Percentiles rank a stretch among this genome's conserved stretches.
Evolutionary conservation across 2,797 vertebrate genomes (phyloP).

Genomic region (Acipenser ruthenus): DNA sequence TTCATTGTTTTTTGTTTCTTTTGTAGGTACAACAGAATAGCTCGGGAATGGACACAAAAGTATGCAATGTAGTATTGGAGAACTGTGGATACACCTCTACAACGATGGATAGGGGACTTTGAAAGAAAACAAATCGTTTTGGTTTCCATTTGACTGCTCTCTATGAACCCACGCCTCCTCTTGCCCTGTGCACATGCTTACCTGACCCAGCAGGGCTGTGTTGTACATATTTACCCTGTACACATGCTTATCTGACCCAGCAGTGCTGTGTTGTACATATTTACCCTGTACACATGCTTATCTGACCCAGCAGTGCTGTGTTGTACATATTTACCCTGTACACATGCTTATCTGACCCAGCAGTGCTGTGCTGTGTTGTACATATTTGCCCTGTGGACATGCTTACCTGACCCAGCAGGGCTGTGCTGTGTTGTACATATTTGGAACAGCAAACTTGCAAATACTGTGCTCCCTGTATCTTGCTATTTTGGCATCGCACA

Average conservation of each 20-base stretch:
- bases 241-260: conserved; percentile 55
- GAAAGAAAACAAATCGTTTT: conserved; percentile 88
- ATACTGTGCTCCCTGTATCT: conserved; percentile 65
- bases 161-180: conserved; percentile 93
- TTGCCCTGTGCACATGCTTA: conserved; percentile 74
- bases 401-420: conserved; percentile 46
- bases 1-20: conserved; percentile 34
- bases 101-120: conserved; percentile 91
- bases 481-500: conserved; percentile 59
- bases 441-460: conserved; percentile 75
- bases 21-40: conserved; percentile 98
- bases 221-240: too few relatives aligned
- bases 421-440: conserved; percentile 71
- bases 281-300: conserved; percentile 62
- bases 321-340: conserved; percentile 58
- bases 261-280: conserved; percentile 64
- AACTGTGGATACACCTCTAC: conserved; percentile 86
- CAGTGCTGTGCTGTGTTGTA: too few relatives aligned
- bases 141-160: conserved; percentile 99
- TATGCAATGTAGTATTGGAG: conserved; percentile 97
- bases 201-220: too few relatives aligned
- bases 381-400: conserved; percentile 38
- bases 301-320: too few relatives aligned
- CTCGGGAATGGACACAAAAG: conserved; percentile 99
- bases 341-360: conserved; percentile 30